Evolutionary conservation across 2,888 invertebrate species (phyloP), one percentile per base, ranked within the genome.

Genomic region (Harpagoxenus sublaevis): DNA sequence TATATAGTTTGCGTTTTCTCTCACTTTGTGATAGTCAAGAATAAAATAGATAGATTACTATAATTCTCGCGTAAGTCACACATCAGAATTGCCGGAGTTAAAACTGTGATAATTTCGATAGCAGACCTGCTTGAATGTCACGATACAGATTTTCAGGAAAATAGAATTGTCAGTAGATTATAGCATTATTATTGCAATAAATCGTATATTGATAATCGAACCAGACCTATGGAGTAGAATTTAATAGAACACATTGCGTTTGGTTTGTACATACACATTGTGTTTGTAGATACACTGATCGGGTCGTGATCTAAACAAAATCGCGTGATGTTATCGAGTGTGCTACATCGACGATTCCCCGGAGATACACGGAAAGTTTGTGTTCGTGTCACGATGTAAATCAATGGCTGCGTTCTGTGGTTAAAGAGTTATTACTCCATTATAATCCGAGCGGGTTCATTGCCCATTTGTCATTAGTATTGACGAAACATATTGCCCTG

Each of bases 401-500:
- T 86, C 84, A 75, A 60, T 65, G 79, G 84, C 48, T 73, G 84
- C 63, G 84, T 42, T 70, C 75, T 48, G 90, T 74, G 89, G 87
- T 89, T 87, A 89, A 89, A 87, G 89, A 89, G 88, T 89, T 89
- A 89, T 89, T 89, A 88, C 87, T 84, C 90, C 78, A 90, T 89
- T 89, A 88, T 88, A 87, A 66, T 78, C 85, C 87, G 87, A 87
- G 86, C 90, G 87, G 86, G 85, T 89, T 79, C 88, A 89, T 90
- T 87, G 87, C 86, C 87, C 89, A 91, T 92, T 91, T 91, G 89
- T 90, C 89, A 89, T 88, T 86, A 87, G 88, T 88, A 75, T 78
- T 87, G 89, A 86, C 89, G 89, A 89, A 91, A 92, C 91, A 92
- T 91, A 92, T 91, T 90, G 89, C 90, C 90, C 90, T 90, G 92